Conservation (phyloP, 2,888 invertebrate species). For the Stenurella melanura region DNA sequence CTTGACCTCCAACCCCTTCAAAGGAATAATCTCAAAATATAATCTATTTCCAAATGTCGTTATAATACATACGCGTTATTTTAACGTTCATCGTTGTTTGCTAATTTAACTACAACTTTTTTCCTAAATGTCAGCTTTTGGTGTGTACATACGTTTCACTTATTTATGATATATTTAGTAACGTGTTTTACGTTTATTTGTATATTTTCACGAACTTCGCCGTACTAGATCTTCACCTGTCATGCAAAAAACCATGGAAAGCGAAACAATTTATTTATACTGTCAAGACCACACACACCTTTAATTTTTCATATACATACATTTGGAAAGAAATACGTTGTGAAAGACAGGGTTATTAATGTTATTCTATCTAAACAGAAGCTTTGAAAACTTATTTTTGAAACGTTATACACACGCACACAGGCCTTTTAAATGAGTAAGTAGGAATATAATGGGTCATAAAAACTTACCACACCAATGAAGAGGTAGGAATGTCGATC, state of each 20-base stretch:
- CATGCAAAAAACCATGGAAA: not conserved
- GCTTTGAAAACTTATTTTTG: not conserved
- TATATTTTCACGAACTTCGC: not conserved
- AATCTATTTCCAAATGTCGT: no score
- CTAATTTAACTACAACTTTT: not conserved
- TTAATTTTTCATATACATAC: not conserved
- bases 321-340: not conserved
- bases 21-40: no score
- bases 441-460: no score
- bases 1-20: no score
- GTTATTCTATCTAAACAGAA: no score
- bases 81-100: no score
- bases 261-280: not conserved
- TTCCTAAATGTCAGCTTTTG: not conserved
- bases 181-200: not conserved
- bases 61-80: no score
- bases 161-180: not conserved
- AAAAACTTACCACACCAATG: no score
- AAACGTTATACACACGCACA: not conserved
- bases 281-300: not conserved
- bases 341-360: not conserved
- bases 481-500: no score
- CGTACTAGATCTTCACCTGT: not conserved
- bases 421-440: no score
- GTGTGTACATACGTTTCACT: not conserved